These are phyloP conservation scores for Phymatocera aterrima DNA, from an alignment of 2,888 invertebrate species.

Conservation along the genomic window DNA sequence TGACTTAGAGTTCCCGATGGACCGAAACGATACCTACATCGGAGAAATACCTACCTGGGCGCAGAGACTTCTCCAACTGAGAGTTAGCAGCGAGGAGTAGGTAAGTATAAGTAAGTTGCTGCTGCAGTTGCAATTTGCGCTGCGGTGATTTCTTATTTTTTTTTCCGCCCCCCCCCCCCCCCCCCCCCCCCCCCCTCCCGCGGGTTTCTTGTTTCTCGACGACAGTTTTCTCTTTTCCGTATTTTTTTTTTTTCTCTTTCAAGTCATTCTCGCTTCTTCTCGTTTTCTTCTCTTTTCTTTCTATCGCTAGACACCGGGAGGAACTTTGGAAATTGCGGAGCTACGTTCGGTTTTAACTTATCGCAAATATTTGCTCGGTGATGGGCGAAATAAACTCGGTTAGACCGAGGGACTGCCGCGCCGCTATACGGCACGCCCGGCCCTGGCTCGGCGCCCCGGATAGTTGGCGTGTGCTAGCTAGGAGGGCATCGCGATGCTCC, in stretches of 20 bases:
- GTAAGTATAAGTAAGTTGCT: too few species aligned
- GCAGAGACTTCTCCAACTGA: background rate
- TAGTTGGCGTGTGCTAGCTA: constrained; percentile 62
- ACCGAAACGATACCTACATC: constrained; percentile 28
- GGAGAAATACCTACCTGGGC: background rate
- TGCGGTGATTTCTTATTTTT: background rate
- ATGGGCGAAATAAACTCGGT: constrained; percentile 59
- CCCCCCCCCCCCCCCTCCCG: too few species aligned
- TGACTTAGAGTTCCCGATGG: constrained; percentile 12
- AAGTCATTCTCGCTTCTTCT: background rate
- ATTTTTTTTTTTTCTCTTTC: background rate
- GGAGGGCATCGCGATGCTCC: constrained; percentile 60
- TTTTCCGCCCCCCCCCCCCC: too few species aligned
- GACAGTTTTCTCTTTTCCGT: too few species aligned
- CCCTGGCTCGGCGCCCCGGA: too few species aligned
- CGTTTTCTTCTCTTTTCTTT: background rate
- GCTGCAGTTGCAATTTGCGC: constrained; percentile 32
- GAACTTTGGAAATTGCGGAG: constrained; percentile 51
- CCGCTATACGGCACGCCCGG: too few species aligned
- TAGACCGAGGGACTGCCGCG: constrained; percentile 52
- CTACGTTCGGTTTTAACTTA: constrained; percentile 60
- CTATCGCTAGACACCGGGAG: background rate
- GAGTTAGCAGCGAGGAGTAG: background rate
- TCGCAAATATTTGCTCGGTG: constrained; percentile 70
- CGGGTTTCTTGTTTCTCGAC: too few species aligned